Evolutionary conservation across 1,140 invertebrate species (phyloP).

Genomic region (Chrysomallon squamiferum): DNA sequence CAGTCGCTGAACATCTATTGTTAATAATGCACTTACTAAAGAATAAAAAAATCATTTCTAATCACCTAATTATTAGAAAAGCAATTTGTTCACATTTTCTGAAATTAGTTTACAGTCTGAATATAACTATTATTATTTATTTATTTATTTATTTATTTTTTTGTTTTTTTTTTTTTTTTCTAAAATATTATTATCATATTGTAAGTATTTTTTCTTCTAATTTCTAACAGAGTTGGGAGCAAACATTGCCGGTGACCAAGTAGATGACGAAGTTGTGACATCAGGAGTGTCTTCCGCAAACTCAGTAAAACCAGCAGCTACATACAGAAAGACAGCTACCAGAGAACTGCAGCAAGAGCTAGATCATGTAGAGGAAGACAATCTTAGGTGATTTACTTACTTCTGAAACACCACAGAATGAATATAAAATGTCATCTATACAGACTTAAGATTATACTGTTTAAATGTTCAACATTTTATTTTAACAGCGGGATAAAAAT

Average conservation of each 20-base stretch:
- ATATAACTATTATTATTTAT: too few relatives aligned
- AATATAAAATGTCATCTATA: background rate
- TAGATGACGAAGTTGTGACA: constrained; percentile 69
- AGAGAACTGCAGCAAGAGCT: constrained; percentile 43
- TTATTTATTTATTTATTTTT: too few relatives aligned
- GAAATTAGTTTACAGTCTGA: too few relatives aligned
- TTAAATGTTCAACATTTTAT: too few relatives aligned
- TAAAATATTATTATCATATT: too few relatives aligned
- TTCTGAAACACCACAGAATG: background rate
- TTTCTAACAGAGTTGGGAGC: constrained; percentile 75
- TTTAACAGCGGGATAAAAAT: too few relatives aligned
- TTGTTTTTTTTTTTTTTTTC: too few relatives aligned
- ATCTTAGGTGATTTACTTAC: constrained; percentile 38
- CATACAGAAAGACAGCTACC: constrained; percentile 42
- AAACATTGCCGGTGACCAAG: constrained; percentile 74
- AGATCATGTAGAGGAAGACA: constrained; percentile 50
- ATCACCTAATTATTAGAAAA: background rate
- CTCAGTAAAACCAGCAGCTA: constrained; percentile 71
- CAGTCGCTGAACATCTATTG: background rate
- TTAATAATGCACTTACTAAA: background rate
- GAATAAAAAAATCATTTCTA: background rate
- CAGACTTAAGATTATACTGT: background rate
- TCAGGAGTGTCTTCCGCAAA: constrained; percentile 75
- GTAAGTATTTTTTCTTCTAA: too few relatives aligned
- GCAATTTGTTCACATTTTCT: background rate